phyloP scores from a whole-genome alignment of 2,797 vertebrate species.

The Sebastolobus altivelis region DNA sequence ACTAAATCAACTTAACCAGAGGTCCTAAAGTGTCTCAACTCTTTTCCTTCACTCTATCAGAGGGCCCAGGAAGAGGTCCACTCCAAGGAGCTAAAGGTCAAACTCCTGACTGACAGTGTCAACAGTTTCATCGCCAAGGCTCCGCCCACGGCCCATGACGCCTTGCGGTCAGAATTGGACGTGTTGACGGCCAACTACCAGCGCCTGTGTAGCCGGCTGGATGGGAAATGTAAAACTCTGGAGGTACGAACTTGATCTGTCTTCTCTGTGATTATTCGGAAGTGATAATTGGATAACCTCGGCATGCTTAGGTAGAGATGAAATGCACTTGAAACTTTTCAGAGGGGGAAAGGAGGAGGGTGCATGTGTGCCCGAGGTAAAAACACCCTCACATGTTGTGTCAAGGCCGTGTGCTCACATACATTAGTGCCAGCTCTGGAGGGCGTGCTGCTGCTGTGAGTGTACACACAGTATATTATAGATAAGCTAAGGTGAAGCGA shows the following conservation, averaged over 20 bases:
- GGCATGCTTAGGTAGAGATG: not conserved
- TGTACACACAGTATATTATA: constrained; percentile 11
- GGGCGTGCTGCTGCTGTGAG: not conserved
- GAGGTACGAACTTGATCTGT: constrained; percentile 82
- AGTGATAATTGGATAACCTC: not conserved
- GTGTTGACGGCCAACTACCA: constrained; percentile 94
- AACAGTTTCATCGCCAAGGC: constrained; percentile 95
- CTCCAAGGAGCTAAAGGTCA: constrained; percentile 97
- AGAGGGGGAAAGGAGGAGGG: not conserved
- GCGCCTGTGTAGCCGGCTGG: constrained; percentile 93
- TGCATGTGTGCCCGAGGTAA: not conserved
- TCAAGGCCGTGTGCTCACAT: not conserved
- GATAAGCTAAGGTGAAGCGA: not conserved
- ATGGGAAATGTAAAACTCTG: constrained; percentile 96
- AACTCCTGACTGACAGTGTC: constrained; percentile 93
- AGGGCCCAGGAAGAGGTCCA: constrained; percentile 95
- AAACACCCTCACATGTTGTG: not conserved
- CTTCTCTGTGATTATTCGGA: not conserved
- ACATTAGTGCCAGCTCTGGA: constrained; percentile 4
- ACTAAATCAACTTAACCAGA: not conserved
- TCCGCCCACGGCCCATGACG: constrained; percentile 92
- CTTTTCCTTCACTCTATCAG: constrained; percentile 72
- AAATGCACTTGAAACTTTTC: not conserved
- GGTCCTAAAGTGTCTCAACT: not conserved
- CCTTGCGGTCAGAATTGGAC: constrained; percentile 92